Conservation (phyloP, 2,113 vertebrate species). For the Leptosomus discolor region DNA sequence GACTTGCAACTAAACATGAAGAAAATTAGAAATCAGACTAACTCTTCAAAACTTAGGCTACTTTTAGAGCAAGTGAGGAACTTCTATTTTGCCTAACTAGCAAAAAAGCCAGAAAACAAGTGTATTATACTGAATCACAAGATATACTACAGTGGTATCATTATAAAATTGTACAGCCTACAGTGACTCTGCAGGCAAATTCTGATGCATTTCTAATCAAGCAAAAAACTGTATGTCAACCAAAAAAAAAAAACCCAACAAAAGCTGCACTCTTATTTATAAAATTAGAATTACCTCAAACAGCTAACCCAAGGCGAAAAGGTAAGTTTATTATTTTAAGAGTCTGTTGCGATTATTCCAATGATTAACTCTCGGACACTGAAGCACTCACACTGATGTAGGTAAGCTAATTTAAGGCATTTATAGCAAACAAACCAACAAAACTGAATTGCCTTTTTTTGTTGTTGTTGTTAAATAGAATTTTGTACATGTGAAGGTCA, state of each 20-base stretch:
- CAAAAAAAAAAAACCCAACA: neutral
- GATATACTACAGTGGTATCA: neutral
- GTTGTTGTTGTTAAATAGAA: neutral
- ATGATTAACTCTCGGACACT: neutral
- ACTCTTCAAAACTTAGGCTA: neutral
- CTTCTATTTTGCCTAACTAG: neutral
- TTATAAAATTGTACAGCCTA: neutral
- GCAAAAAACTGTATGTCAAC: neutral
- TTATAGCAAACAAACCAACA: neutral
- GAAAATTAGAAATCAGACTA: neutral
- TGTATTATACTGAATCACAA: neutral
- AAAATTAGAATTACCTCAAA: neutral
- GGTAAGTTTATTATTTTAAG: neutral
- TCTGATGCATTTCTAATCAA: neutral
- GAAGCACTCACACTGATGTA: slow-evolving; percentile 3
- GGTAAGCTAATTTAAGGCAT: neutral
- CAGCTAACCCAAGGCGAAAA: neutral
- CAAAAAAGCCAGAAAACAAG: neutral
- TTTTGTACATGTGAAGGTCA: neutral
- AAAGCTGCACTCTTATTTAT: neutral
- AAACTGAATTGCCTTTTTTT: neutral
- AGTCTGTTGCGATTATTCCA: slow-evolving; percentile 3
- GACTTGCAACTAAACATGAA: neutral
- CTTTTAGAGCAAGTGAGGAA: neutral
- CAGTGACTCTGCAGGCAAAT: neutral